These are phyloP conservation scores for Gymnogyps californianus DNA, from an alignment of 2,113 vertebrate species.

Conservation along the genomic window DNA sequence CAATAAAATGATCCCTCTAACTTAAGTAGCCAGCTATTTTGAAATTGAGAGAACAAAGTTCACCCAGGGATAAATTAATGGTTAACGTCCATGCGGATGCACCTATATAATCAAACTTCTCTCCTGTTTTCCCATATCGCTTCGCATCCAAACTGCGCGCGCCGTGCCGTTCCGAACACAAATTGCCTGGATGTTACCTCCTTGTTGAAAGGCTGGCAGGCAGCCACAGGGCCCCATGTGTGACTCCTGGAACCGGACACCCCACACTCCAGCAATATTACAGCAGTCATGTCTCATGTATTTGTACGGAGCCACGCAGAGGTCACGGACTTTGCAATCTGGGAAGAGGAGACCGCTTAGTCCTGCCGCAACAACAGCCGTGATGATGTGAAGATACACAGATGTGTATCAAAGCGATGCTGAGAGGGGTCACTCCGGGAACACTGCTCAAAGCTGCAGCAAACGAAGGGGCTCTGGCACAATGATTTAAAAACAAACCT, in stretches of 20 bases:
- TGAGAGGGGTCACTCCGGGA: conserved; percentile 3
- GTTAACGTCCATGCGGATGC: background rate
- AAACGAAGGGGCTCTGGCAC: background rate
- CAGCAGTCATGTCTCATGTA: background rate
- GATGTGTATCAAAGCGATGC: background rate
- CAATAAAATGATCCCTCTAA: background rate
- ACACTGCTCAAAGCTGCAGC: background rate
- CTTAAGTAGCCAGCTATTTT: background rate
- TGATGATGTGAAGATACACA: conserved; percentile 6
- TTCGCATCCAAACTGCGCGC: rapidly evolving
- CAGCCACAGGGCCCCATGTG: background rate
- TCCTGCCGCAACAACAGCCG: background rate
- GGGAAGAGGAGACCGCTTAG: background rate
- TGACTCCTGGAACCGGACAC: background rate
- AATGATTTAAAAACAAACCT: conserved; percentile 31
- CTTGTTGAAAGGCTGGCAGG: background rate
- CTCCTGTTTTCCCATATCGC: background rate
- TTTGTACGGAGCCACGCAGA: background rate
- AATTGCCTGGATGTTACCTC: background rate
- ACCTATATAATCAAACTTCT: background rate
- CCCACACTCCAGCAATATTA: background rate
- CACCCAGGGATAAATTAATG: background rate
- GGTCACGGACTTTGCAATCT: background rate
- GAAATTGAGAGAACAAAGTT: background rate
- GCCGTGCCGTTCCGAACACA: rapidly evolving